A percentile compares a stretch with the other conserved stretches of the same genome.
These are phyloP conservation scores for Diaphora mendica DNA, from an alignment of 2,888 invertebrate genomes.

Conservation along the genomic window DNA sequence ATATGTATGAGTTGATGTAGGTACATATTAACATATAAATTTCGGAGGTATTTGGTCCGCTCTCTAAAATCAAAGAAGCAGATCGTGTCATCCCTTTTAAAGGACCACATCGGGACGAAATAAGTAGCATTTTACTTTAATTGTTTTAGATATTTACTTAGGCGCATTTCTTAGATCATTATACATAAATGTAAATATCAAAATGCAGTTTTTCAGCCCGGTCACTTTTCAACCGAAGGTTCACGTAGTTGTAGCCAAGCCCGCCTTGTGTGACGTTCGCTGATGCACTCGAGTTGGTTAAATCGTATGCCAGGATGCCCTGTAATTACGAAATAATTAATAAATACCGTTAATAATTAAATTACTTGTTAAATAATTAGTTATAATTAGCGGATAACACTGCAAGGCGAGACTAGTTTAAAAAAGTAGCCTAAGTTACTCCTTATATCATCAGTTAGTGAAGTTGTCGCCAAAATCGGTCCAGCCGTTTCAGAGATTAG, in stretches of 20 bases:
- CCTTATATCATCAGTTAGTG: no score
- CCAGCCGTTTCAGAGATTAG: no score
- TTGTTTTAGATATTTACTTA: neutral
- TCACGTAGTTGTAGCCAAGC: constrained; percentile 65
- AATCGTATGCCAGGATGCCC: constrained; percentile 62
- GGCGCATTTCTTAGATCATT: neutral
- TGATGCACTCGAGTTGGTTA: constrained; percentile 60
- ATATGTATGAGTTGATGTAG: neutral
- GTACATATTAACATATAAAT: no score
- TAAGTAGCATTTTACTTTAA: no score
- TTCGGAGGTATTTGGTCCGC: no score
- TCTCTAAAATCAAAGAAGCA: no score
- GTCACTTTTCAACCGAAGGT: constrained; percentile 73
- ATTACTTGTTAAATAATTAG: no score
- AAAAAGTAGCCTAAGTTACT: no score
- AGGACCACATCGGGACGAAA: neutral
- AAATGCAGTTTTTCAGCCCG: constrained; percentile 53
- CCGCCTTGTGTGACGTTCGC: constrained; percentile 73
- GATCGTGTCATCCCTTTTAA: neutral
- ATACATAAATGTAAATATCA: constrained; percentile 43
- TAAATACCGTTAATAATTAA: no score
- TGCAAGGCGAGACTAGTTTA: no score
- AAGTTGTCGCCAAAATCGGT: no score
- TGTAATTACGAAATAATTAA: constrained; percentile 38
- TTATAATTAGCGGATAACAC: no score